Conservation (phyloP, 2,113 vertebrate genomes). For the Sterna hirundo region DNA sequence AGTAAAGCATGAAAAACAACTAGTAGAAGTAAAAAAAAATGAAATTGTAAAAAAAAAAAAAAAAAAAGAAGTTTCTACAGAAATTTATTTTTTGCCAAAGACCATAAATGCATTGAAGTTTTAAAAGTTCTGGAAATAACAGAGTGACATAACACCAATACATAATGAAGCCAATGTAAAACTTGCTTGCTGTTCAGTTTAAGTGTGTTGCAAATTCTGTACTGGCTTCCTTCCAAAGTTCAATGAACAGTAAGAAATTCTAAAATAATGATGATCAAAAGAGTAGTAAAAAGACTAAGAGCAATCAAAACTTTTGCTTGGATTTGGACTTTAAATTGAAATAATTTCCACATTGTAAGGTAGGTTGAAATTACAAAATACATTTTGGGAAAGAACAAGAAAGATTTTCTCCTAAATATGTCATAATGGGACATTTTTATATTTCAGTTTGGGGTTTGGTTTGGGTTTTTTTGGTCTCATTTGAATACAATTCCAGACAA, state of each 20-base stretch:
- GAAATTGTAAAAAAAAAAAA: background rate
- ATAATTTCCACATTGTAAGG: background rate
- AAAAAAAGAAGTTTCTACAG: background rate
- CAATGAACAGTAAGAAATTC: background rate
- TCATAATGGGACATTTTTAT: background rate
- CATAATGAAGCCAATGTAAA: background rate
- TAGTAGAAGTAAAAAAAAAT: background rate
- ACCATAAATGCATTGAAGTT: background rate
- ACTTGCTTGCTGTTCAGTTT: background rate
- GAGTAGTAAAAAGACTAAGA: background rate
- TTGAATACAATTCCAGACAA: background rate
- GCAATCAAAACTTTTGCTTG: background rate
- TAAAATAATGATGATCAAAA: background rate
- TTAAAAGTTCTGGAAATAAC: background rate
- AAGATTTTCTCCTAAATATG: background rate
- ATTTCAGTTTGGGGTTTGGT: background rate
- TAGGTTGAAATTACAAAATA: background rate
- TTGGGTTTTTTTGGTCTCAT: background rate
- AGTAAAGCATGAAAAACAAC: background rate
- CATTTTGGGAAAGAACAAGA: background rate
- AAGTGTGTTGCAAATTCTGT: background rate
- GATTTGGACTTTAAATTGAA: background rate
- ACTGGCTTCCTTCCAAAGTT: background rate
- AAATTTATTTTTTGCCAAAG: background rate
- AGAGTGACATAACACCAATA: background rate